Conservation (phyloP, 1,140 invertebrate genomes). For the Cyclina sinensis region DNA sequence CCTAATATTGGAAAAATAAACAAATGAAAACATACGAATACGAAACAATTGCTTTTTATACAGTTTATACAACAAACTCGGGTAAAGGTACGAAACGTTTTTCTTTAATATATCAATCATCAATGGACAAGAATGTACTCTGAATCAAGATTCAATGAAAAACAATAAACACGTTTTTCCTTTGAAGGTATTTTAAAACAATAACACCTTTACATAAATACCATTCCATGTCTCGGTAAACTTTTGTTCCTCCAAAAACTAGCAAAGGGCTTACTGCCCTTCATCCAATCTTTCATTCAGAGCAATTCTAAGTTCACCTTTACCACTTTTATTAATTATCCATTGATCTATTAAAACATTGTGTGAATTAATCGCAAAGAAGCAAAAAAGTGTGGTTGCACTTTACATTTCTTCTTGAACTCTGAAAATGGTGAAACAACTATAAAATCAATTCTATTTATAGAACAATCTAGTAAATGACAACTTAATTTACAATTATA, state of each 20-base stretch:
- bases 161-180: too few species aligned
- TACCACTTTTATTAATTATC: neutral
- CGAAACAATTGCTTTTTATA: slow-evolving; percentile 37
- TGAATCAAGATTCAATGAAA: neutral
- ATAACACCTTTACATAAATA: too few species aligned
- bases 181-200: too few species aligned
- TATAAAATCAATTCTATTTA: neutral
- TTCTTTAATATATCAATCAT: neutral
- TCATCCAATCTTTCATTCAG: too few species aligned
- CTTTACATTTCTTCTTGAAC: neutral
- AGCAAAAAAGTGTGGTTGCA: slow-evolving; percentile 43
- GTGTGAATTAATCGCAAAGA: neutral
- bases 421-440: neutral
- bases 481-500: slow-evolving; percentile 11
- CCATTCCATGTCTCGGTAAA: too few species aligned
- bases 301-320: neutral
- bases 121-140: slow-evolving; percentile 9
- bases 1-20: slow-evolving; percentile 38
- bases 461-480: neutral
- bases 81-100: slow-evolving; percentile 40
- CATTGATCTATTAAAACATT: neutral
- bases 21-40: slow-evolving; percentile 38
- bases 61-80: slow-evolving; percentile 44
- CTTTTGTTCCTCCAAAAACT: too few species aligned
- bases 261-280: too few species aligned